These are phyloP conservation scores for Lasioglossum pauxillum DNA, from an alignment of 2,888 invertebrate species.

Conservation along the genomic window DNA sequence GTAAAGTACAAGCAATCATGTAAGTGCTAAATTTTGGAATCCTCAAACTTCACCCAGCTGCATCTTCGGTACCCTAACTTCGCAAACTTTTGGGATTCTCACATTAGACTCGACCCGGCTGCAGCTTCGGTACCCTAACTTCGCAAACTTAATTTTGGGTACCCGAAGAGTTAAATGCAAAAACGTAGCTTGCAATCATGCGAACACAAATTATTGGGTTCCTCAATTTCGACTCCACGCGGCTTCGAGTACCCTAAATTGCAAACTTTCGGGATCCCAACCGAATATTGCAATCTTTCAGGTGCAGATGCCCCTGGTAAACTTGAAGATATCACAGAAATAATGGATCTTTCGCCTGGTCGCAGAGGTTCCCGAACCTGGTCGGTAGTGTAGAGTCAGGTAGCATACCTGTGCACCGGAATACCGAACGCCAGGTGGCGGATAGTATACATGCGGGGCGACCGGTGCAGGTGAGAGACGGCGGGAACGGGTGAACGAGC, in stretches of 20 bases:
- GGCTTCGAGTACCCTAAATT: not conserved
- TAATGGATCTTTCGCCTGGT: not conserved
- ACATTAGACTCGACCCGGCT: too few species aligned
- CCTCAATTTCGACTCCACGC: not conserved
- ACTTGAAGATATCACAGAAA: not conserved
- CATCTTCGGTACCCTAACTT: too few species aligned
- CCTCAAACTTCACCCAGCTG: too few species aligned
- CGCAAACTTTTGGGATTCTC: too few species aligned
- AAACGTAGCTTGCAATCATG: not conserved
- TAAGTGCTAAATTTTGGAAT: too few species aligned
- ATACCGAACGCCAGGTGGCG: constrained; percentile 56
- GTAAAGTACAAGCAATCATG: too few species aligned
- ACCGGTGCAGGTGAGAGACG: constrained; percentile 64
- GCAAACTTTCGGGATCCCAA: not conserved
- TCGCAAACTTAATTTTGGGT: not conserved
- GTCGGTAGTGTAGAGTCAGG: constrained; percentile 46
- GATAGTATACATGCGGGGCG: constrained; percentile 35
- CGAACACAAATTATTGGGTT: not conserved
- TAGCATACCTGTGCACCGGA: constrained; percentile 8
- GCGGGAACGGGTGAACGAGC: constrained; percentile 56
- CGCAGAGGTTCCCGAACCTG: not conserved
- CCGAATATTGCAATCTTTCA: too few species aligned
- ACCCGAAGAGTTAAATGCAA: not conserved
- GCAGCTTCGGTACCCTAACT: too few species aligned
- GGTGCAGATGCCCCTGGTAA: not conserved